A percentile compares a stretch with the other conserved stretches of the same genome.
Conservation (phyloP, 2,797 vertebrate genomes). For the Pterois miles region DNA sequence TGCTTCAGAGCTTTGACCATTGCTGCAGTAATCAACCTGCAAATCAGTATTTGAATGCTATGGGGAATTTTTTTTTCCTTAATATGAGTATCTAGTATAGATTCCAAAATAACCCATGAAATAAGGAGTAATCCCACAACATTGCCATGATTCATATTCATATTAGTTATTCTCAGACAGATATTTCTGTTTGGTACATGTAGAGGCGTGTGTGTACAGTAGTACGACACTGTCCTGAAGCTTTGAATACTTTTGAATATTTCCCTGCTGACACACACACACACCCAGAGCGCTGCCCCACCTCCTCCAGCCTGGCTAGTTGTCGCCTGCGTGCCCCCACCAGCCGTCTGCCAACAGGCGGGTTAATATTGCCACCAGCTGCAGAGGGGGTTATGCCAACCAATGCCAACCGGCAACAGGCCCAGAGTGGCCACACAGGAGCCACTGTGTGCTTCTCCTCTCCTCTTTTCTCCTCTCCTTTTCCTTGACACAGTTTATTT, state of each 20-base stretch:
- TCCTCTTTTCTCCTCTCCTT: slow-evolving; percentile 3
- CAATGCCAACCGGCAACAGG: slow-evolving; percentile 60
- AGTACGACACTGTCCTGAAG: no score
- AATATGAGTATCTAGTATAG: no score
- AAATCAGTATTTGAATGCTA: no score
- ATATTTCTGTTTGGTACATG: no score
- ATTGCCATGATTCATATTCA: no score
- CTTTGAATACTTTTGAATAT: no score
- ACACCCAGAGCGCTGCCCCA: slow-evolving; percentile 10
- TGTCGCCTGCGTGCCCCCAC: slow-evolving; percentile 42
- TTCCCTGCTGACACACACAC: background rate
- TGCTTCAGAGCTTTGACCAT: rapidly evolving
- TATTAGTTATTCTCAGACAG: no score
- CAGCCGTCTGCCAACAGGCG: slow-evolving; percentile 63
- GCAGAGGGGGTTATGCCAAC: slow-evolving; percentile 60
- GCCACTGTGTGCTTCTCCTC: slow-evolving; percentile 39
- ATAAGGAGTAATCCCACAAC: no score
- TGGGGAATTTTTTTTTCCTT: no score
- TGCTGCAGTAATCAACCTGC: no score
- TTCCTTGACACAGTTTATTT: background rate
- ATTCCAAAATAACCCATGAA: no score
- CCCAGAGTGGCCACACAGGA: slow-evolving; percentile 66
- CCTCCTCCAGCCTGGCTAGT: slow-evolving; percentile 44
- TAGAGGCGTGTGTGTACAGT: no score
- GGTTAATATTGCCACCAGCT: slow-evolving; percentile 79